These are phyloP conservation scores for Nibea coibor DNA, from an alignment of 2,113 vertebrate genomes.

Conservation along the genomic window DNA sequence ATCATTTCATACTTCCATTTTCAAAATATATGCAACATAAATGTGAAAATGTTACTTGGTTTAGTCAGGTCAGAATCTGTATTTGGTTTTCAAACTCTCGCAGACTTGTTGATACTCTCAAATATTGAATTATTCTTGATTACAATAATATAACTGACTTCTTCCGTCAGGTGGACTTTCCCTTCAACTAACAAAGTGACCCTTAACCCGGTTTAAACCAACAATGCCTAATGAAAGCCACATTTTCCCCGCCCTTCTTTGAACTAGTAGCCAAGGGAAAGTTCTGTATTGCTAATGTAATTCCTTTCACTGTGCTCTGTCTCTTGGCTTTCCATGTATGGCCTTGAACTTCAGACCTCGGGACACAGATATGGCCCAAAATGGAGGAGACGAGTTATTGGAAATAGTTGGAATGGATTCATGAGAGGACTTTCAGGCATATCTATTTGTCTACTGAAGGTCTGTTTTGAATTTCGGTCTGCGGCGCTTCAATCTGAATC, in stretches of 20 bases:
- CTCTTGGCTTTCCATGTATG: constrained; percentile 71
- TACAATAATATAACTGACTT: neutral
- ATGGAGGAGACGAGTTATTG: constrained; percentile 59
- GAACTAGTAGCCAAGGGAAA: constrained; percentile 46
- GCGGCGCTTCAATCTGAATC: constrained; percentile 26
- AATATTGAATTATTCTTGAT: constrained; percentile 9
- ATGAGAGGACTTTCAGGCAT: constrained; percentile 57
- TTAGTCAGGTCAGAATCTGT: neutral
- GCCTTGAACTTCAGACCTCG: constrained; percentile 63
- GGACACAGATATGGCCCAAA: constrained; percentile 59
- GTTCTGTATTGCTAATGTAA: constrained; percentile 53
- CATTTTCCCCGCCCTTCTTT: constrained; percentile 43
- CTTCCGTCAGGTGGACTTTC: neutral
- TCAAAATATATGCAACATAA: neutral
- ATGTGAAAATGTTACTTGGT: neutral
- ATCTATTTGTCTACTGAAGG: constrained; percentile 63
- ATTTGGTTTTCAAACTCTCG: neutral
- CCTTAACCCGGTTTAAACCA: constrained; percentile 48
- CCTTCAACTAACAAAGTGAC: constrained; percentile 38
- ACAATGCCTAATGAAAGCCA: constrained; percentile 68
- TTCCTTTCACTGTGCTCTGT: constrained; percentile 44
- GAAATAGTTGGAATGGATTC: constrained; percentile 71
- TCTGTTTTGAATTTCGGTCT: constrained; percentile 68
- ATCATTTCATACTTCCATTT: neutral
- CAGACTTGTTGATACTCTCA: neutral